phyloP scores from a whole-genome alignment of 2,888 invertebrate species.

The Myopa testacea region DNA sequence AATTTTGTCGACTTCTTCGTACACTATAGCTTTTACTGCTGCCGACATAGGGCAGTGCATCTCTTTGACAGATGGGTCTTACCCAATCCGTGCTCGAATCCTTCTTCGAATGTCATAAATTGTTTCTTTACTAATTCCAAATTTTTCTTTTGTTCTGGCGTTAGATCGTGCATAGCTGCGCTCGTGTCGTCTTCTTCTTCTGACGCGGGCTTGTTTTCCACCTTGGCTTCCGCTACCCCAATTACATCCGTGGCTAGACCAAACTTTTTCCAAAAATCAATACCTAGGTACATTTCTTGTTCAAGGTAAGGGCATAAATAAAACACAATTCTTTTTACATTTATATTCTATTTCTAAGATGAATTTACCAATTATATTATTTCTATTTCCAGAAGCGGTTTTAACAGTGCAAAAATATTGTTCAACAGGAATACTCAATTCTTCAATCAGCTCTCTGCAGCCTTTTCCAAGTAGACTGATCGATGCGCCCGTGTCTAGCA shows the following conservation, averaged over 20 bases:
- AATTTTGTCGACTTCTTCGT: no score
- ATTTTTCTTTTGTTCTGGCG: background rate
- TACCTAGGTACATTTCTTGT: background rate
- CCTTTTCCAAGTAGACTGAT: background rate
- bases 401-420: background rate
- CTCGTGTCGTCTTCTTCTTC: background rate
- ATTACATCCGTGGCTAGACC: background rate
- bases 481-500: no score
- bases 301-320: background rate
- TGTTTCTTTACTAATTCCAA: background rate
- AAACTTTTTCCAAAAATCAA: background rate
- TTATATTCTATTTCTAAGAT: background rate
- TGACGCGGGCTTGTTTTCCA: background rate
- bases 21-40: no score
- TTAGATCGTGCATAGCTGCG: background rate
- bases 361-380: background rate
- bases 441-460: background rate
- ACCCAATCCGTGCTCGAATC: background rate
- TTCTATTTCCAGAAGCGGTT: conserved; percentile 2
- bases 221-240: background rate
- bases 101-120: background rate
- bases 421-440: background rate
- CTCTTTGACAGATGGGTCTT: background rate
- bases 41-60: no score
- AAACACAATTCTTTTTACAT: background rate